phyloP scores from a whole-genome alignment of 23 tunicate genomes.

The Ascidia mentula region DNA sequence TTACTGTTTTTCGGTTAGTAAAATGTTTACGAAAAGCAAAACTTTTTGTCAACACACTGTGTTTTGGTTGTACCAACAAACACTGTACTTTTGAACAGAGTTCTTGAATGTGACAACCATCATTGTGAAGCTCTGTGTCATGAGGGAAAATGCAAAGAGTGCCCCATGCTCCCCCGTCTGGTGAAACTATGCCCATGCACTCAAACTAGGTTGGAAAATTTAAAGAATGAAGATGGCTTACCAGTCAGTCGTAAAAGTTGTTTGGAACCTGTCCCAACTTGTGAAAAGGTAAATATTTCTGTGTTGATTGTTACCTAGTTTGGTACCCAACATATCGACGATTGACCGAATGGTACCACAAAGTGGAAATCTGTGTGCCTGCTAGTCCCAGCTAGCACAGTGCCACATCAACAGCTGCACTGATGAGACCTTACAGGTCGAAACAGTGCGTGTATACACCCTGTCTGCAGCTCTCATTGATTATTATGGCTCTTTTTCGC shows the following conservation, averaged over 20 bases:
- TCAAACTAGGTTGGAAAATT: conserved; percentile 47
- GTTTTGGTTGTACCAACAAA: neutral
- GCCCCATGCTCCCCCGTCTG: conserved; percentile 48
- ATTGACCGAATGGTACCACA: too few species aligned
- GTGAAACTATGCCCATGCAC: conserved; percentile 73
- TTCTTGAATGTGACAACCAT: conserved; percentile 71
- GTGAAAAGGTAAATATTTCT: conserved; percentile 65
- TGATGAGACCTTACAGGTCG: too few species aligned
- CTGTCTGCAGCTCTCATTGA: too few species aligned
- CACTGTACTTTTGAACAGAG: conserved; percentile 11
- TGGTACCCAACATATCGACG: too few species aligned
- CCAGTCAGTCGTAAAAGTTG: conserved; percentile 32
- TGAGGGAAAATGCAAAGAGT: conserved; percentile 54
- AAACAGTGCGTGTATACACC: too few species aligned
- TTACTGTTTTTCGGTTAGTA: too few species aligned
- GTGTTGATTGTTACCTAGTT: too few species aligned
- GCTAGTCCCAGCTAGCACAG: too few species aligned
- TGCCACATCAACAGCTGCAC: too few species aligned
- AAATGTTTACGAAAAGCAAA: too few species aligned
- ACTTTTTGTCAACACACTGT: neutral
- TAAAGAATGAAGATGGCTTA: conserved; percentile 34
- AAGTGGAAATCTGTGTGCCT: too few species aligned
- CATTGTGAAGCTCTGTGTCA: conserved; percentile 58
- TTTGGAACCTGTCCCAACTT: conserved; percentile 74
- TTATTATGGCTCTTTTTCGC: too few species aligned